These are phyloP conservation scores for Drosophila gunungcola DNA, from an alignment of 1,140 invertebrate genomes.

Conservation along the genomic window DNA sequence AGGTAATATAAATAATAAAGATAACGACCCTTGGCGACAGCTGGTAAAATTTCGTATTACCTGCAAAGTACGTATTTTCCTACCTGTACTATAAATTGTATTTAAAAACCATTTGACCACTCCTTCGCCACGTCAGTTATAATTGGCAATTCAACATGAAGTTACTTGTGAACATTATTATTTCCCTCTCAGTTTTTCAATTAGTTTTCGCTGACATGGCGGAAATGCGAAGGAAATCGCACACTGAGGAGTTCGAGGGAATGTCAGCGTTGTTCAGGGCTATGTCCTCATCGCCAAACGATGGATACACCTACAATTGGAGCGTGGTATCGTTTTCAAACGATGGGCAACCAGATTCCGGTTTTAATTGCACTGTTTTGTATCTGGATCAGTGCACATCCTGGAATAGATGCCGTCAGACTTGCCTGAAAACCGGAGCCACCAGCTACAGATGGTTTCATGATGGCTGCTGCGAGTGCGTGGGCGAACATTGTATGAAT, in stretches of 20 bases:
- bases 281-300: slow-evolving; percentile 91
- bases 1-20: not conserved
- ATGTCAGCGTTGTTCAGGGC: slow-evolving; percentile 92
- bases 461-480: slow-evolving; percentile 97
- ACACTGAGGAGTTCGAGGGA: slow-evolving; percentile 93
- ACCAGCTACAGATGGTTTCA: slow-evolving; percentile 92
- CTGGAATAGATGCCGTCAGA: slow-evolving; percentile 89
- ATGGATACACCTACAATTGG: slow-evolving; percentile 87
- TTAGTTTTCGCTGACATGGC: slow-evolving; percentile 6
- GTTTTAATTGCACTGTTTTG: slow-evolving; percentile 94
- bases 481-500: slow-evolving; percentile 90
- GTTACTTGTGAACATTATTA: not conserved
- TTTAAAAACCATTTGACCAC: slow-evolving; percentile 3
- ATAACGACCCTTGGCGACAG: slow-evolving; percentile 1
- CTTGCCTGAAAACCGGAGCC: slow-evolving; percentile 67
- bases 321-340: slow-evolving; percentile 90
- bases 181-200: not conserved
- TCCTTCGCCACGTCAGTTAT: slow-evolving; percentile 12
- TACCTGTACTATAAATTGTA: slow-evolving; percentile 1
- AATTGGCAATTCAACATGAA: slow-evolving; percentile 32
- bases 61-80: not conserved
- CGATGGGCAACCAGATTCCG: slow-evolving; percentile 62
- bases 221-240: slow-evolving; percentile 89
- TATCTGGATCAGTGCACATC: slow-evolving; percentile 96
- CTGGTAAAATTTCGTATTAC: slow-evolving; percentile 16